phyloP scores from a whole-genome alignment of 35 echinoderm and acorn worm species.

The Amphiura filiformis region DNA sequence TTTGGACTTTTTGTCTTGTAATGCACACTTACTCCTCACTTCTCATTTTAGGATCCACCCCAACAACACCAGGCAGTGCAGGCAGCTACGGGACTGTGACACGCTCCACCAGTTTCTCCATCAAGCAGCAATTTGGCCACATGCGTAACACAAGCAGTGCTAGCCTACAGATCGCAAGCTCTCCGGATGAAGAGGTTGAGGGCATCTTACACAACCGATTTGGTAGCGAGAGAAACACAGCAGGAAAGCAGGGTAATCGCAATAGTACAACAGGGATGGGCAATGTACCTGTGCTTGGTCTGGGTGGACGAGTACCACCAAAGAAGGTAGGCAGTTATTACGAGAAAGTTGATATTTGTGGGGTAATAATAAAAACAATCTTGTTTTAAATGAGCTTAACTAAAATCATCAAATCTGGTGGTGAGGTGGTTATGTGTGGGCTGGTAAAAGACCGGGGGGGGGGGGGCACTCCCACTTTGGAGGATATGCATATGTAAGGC shows the following conservation, averaged over 20 bases:
- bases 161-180: slow-evolving; percentile 64
- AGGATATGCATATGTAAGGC: too few species aligned
- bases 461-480: too few species aligned
- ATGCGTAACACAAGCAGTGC: slow-evolving; percentile 58
- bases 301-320: slow-evolving; percentile 67
- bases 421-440: too few species aligned
- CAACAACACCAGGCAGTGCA: slow-evolving; percentile 35
- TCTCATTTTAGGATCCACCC: too few species aligned
- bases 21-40: too few species aligned
- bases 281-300: slow-evolving; percentile 88
- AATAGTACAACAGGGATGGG: slow-evolving; percentile 87
- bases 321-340: slow-evolving; percentile 90
- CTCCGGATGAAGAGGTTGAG: slow-evolving; percentile 75
- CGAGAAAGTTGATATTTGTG: too few species aligned
- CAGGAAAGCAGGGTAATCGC: slow-evolving; percentile 33
- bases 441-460: too few species aligned
- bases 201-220: slow-evolving; percentile 68
- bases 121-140: slow-evolving; percentile 49
- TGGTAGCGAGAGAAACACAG: slow-evolving; percentile 35
- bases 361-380: too few species aligned
- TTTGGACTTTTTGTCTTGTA: too few species aligned
- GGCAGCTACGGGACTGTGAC: slow-evolving; percentile 75
- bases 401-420: too few species aligned
- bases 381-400: too few species aligned
- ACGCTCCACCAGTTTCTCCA: slow-evolving; percentile 74